phyloP scores from a whole-genome alignment of 2,113 vertebrate genomes.

The Mormoops blainvillei region DNA sequence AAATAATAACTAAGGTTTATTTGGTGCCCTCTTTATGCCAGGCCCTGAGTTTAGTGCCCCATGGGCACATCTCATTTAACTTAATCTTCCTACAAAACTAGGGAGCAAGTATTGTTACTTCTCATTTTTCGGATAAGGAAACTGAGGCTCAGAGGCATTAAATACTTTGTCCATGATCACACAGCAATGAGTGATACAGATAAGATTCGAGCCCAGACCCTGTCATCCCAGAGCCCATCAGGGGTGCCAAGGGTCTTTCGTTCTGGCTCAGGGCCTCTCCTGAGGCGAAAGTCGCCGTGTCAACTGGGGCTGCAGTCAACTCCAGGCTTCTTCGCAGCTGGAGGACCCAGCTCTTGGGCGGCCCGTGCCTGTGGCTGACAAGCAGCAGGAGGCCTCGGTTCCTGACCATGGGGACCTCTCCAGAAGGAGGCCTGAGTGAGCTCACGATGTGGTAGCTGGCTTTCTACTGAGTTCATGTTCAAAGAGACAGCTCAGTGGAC shows the following conservation, averaged over 20 bases:
- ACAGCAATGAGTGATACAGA: too few relatives aligned
- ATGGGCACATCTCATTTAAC: background rate
- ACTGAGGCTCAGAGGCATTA: too few relatives aligned
- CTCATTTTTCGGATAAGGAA: too few relatives aligned
- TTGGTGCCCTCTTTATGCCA: background rate
- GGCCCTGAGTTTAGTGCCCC: background rate
- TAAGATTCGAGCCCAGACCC: too few relatives aligned
- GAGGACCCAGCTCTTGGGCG: background rate
- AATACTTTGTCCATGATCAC: too few relatives aligned
- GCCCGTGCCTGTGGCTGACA: background rate
- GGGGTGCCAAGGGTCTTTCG: too few relatives aligned
- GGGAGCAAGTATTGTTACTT: background rate
- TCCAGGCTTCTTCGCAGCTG: background rate
- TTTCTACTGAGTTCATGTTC: background rate
- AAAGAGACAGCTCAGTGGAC: background rate
- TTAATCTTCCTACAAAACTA: background rate
- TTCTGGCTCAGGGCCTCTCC: background rate
- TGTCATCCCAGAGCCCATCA: too few relatives aligned
- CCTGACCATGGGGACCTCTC: background rate
- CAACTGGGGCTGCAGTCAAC: background rate
- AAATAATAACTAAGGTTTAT: background rate
- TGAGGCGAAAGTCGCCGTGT: background rate
- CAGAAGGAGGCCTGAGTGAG: background rate
- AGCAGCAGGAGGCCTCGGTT: background rate
- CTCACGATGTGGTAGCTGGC: background rate